phyloP scores from a whole-genome alignment of 1,140 invertebrate genomes.

The Drosophila lini region DNA sequence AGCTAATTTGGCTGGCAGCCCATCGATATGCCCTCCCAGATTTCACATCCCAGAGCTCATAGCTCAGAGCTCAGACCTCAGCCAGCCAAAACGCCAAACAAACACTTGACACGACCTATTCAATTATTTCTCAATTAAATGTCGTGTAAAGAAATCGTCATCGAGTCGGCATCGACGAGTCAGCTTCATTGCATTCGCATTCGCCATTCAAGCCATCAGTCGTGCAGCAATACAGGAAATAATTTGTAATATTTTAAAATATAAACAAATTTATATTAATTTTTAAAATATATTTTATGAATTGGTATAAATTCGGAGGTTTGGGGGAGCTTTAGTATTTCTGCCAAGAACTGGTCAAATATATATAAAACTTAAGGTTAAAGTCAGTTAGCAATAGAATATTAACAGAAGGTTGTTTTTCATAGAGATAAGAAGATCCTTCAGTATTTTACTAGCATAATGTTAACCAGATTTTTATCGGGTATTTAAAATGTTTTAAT shows the following conservation, averaged over 20 bases:
- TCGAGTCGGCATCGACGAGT: slow-evolving; percentile 26
- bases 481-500: too few species aligned
- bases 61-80: slow-evolving; percentile 13
- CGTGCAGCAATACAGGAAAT: slow-evolving; percentile 8
- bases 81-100: slow-evolving; percentile 71
- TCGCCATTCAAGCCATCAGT: slow-evolving; percentile 24
- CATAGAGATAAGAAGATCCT: too few species aligned
- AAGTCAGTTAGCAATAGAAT: background rate
- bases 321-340: background rate
- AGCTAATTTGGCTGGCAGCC: slow-evolving; percentile 68
- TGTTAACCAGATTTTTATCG: too few species aligned
- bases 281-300: background rate
- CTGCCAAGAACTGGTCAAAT: too few species aligned
- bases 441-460: too few species aligned
- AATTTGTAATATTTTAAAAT: slow-evolving; percentile 1
- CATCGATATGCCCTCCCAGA: slow-evolving; percentile 6
- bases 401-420: too few species aligned
- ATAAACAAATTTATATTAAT: too few species aligned
- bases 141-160: slow-evolving; percentile 75
- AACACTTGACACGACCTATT: slow-evolving; percentile 82
- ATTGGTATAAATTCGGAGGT: background rate
- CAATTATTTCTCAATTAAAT: slow-evolving; percentile 83
- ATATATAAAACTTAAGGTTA: background rate
- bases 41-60: slow-evolving; percentile 4
- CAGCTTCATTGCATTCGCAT: slow-evolving; percentile 19